Evolutionary conservation across 2,113 vertebrate species (phyloP), one percentile per base, ranked within the genome.

Genomic region (Azemiops feae): DNA sequence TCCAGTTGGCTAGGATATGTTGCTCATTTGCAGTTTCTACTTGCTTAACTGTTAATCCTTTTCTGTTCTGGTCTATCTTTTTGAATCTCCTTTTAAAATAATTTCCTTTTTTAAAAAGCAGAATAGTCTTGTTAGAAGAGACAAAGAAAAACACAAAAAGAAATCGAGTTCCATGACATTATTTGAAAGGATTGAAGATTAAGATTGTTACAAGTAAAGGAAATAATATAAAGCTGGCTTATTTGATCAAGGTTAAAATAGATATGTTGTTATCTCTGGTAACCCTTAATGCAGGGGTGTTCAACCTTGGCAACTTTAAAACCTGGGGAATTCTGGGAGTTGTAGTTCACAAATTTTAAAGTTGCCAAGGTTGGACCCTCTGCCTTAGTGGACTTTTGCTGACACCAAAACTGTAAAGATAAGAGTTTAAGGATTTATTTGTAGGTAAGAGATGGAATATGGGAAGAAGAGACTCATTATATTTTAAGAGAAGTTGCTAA

Each of bases 21-120:
- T 91, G 23, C 85, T 90, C 57, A 89, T 91, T 91, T 0, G 92
- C 88, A 94, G 92, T 85, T 93, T 91, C 92, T 92, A 85, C 86
- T 85, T n/a, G 86, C 53, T 94, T 95, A 14, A 2, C 69, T 0
- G 20, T 91, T 47, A 18, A 69, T 87, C 93, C 92, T 34, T 87
- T 55, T 92, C 91, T 95, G 88, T 85, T 91, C 81, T 34, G 0
- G 12, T 39, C 34, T 81, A 81, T 39, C 45, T 45, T 89, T 11
- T 3, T 16, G 1, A 14, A 81, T 58, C 23, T 23, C 22, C 12
- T 45, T 43, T 58, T 58, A 39, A 27, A 25, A 58, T 16, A 22
- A 25, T 43, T 5, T 11, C 11, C 25, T 89, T 34, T 23, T 43
- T 39, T 1, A 81, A 22, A 81, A 81, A 81, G 14, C 30, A 34